Conservation (phyloP, 2,797 vertebrate species). For the Dicrostonyx torquatus region DNA sequence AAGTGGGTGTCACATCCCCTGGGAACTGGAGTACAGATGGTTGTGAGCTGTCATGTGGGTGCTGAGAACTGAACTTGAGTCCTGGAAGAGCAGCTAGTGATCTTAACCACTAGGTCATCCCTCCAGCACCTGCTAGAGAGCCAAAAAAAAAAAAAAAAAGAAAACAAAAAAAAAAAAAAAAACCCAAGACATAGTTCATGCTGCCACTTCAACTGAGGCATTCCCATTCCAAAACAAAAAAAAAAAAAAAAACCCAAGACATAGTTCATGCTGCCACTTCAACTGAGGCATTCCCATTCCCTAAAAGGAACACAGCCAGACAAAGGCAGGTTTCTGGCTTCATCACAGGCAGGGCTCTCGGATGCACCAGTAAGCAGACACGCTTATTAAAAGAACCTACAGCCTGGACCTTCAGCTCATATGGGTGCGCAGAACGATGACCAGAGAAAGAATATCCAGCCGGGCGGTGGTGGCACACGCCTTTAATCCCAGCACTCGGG, state of each 20-base stretch:
- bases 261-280: not conserved
- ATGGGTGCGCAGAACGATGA: not conserved
- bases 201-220: too few species aligned
- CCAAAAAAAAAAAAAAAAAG: too few species aligned
- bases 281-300: not conserved
- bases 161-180: too few species aligned
- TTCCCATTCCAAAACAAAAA: too few species aligned
- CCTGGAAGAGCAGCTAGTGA: not conserved
- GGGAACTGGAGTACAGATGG: not conserved
- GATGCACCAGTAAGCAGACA: not conserved
- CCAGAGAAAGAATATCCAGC: too few species aligned
- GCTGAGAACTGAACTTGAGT: not conserved
- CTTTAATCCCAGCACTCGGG: too few species aligned
- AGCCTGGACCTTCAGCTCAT: not conserved
- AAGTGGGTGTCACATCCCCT: too few species aligned
- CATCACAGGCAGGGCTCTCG: not conserved
- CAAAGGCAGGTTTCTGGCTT: not conserved
- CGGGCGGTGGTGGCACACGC: too few species aligned
- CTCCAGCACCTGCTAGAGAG: not conserved
- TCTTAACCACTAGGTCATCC: not conserved
- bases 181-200: too few species aligned
- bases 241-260: too few species aligned
- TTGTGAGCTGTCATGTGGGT: too few species aligned
- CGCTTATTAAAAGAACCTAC: not conserved
- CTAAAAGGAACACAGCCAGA: not conserved